Percentiles rank a stretch among this genome's conserved stretches.
phyloP scores from a whole-genome alignment of 2,797 vertebrate species.

The Trachurus trachurus region DNA sequence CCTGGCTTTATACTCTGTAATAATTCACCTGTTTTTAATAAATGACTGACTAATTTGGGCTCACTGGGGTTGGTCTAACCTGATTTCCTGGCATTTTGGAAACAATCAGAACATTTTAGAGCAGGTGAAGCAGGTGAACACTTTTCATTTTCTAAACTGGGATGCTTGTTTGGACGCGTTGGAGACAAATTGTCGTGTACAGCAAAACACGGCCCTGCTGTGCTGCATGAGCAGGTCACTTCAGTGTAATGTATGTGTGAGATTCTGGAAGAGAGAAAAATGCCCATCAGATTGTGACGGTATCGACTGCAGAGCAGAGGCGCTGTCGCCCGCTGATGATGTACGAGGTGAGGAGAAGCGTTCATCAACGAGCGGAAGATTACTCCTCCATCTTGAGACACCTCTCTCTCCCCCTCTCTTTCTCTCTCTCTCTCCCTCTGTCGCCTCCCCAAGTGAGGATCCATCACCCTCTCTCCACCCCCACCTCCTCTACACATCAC shows the following conservation, averaged over 20 bases:
- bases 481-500: constrained; percentile 18
- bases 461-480: constrained; percentile 42
- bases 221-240: background rate
- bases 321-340: constrained; percentile 69
- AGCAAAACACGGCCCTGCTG: background rate
- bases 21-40: constrained; percentile 30
- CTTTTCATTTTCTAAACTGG: background rate
- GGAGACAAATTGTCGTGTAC: background rate
- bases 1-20: constrained; percentile 34
- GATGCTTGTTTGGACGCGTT: background rate
- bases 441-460: constrained; percentile 54
- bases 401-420: constrained; percentile 20
- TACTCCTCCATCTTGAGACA: constrained; percentile 65
- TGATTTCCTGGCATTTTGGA: background rate
- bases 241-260: constrained; percentile 20
- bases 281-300: constrained; percentile 11
- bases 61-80: constrained; percentile 6
- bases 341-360: constrained; percentile 53
- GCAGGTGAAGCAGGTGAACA: background rate
- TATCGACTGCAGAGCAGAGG: constrained; percentile 57
- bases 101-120: background rate
- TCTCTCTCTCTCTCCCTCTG: constrained; percentile 26
- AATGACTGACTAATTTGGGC: background rate
- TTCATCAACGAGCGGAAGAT: constrained; percentile 70
- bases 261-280: constrained; percentile 42